These are phyloP conservation scores for Metacarcinus magister DNA, from an alignment of 2,888 invertebrate genomes.

Conservation along the genomic window DNA sequence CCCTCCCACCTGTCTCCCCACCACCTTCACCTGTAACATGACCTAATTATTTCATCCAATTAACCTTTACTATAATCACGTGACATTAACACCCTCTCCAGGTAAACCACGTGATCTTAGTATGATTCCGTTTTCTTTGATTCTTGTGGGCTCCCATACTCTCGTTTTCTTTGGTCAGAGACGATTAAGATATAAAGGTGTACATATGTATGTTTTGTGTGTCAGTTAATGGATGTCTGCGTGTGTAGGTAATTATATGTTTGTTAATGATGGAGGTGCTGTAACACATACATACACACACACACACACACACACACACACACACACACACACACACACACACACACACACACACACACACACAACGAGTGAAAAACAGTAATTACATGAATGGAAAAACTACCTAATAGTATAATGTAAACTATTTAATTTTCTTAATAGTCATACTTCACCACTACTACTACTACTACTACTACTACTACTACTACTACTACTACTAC, in stretches of 20 bases:
- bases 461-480: constrained; percentile 17
- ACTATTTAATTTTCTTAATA: not conserved
- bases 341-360: not conserved
- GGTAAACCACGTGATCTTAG: too few relatives aligned
- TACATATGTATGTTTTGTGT: not conserved
- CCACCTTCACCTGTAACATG: not conserved
- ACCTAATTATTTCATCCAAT: not conserved
- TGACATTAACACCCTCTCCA: too few relatives aligned
- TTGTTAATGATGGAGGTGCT: not conserved
- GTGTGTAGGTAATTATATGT: not conserved
- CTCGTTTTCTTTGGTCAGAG: too few relatives aligned
- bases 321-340: not conserved
- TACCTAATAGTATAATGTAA: not conserved
- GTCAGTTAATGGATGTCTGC: not conserved
- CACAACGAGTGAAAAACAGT: not conserved
- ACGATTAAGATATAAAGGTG: not conserved
- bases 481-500: constrained; percentile 31
- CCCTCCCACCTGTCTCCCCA: too few relatives aligned
- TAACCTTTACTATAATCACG: too few relatives aligned
- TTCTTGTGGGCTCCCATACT: too few relatives aligned
- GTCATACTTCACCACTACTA: not conserved
- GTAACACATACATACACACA: not conserved
- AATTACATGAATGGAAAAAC: not conserved
- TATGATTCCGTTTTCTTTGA: too few relatives aligned
- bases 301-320: constrained; percentile 13